Evolutionary conservation across 2,797 vertebrate species (phyloP).

Genomic region (Rhynchotus rufescens): DNA sequence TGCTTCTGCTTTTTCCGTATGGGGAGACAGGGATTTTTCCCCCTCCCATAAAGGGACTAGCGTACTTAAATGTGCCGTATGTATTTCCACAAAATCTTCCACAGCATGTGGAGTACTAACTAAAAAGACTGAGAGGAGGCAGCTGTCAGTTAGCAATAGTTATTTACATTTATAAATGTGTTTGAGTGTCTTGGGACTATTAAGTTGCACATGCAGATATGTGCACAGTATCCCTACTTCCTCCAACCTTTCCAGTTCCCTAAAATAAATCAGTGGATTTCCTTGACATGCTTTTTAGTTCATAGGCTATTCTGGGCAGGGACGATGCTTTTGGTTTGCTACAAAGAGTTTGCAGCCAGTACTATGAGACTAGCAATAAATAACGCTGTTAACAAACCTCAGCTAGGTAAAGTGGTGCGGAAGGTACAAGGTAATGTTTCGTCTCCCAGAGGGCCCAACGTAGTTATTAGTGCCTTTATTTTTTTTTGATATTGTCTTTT

Average conservation of each 20-base stretch:
- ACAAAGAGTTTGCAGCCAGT: not conserved
- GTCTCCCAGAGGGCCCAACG: not conserved
- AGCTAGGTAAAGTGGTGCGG: not conserved
- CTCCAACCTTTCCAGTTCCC: not conserved
- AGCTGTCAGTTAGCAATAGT: not conserved
- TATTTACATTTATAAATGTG: not conserved
- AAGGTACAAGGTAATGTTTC: not conserved
- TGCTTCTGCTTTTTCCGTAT: not conserved
- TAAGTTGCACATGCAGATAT: not conserved
- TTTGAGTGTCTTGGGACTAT: not conserved
- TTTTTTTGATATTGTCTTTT: rapidly evolving
- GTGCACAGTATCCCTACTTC: not conserved
- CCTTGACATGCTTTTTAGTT: not conserved
- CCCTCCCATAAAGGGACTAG: not conserved
- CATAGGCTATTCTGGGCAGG: not conserved
- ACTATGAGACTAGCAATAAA: not conserved
- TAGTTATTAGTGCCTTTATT: not conserved
- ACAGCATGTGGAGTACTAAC: not conserved
- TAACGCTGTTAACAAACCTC: not conserved
- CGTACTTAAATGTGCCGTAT: not conserved
- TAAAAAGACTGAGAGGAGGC: not conserved
- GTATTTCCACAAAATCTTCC: not conserved
- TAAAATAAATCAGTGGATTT: not conserved
- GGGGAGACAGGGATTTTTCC: not conserved
- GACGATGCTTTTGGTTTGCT: not conserved